Base-by-base conservation (phyloP, 2,113 vertebrate species). In the Pseudopipra pipra region DNA sequence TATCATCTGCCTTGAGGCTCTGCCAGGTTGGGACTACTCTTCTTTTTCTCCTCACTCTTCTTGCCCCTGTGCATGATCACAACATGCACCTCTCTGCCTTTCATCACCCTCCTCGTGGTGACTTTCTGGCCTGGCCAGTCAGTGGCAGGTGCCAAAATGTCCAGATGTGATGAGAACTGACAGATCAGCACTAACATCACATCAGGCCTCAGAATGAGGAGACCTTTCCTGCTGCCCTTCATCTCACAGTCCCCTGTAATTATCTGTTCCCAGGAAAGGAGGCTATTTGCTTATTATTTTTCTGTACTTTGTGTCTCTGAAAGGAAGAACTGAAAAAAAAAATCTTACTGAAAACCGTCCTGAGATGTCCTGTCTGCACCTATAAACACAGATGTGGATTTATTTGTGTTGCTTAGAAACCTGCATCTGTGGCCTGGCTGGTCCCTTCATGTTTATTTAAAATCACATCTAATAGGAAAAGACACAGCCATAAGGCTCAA, bases 381-480 rank as follows among this genome's bases (percentile, higher is more conserved):
- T 87, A 49, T 87, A 55, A 90, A 65, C 4, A 7, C 83, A 86
- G 79, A 88, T 66, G 71, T 75, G 61, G 78, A 82, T 94, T 93
- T 84, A 63, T 76, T 58, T 92, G 61, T 71, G 93, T 96, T 96
- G 96, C 95, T 91, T 92, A 67, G 94, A 90, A 94, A 94, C 89
- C 58, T 72, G 51, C 78, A 68, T 89, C 88, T 77, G 67, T 91
- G 90, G 72, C 52, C 84, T 83, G 83, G 72, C 95, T 86, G 80
- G 62, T 96, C 78, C 81, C 68, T 95, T 95, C 92, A 94, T 84
- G 75, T 96, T 96, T 96, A 96, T 96, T 96, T 96, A 96, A 97
- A 97, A 94, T 94, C 84, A 96, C 89, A 91, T 91, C 88, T 78
- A 89, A 95, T 75, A 87, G 76, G 74, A 90, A 85, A 89, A 85